Conservation (phyloP, 2,113 vertebrate genomes). For the Candoia aspera region DNA sequence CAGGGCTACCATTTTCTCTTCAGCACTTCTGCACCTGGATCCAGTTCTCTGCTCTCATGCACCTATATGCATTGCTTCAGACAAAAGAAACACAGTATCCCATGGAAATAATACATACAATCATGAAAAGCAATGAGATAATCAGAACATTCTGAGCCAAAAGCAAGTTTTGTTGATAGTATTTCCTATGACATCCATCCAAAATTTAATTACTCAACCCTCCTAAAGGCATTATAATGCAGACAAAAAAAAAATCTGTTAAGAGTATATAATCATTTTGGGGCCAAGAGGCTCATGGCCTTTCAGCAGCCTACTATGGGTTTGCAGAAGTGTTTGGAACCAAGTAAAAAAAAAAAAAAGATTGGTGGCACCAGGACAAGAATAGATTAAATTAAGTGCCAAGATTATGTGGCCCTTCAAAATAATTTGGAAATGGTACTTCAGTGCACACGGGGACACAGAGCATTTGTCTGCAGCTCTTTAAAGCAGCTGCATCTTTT, state of each 20-base stretch:
- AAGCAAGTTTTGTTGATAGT: neutral
- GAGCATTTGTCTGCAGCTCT: neutral
- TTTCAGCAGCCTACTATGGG: neutral
- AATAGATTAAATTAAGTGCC: neutral
- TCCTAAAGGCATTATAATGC: neutral
- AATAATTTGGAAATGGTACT: neutral
- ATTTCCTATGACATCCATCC: neutral
- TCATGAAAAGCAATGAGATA: neutral
- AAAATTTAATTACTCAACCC: neutral
- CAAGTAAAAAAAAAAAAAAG: neutral
- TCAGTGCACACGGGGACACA: neutral
- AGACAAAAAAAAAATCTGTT: neutral
- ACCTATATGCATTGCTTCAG: neutral
- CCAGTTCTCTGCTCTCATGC: neutral
- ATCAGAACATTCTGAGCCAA: neutral
- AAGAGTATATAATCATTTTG: neutral
- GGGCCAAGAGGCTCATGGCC: neutral
- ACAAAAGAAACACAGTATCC: slow-evolving; percentile 8
- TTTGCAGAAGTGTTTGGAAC: neutral
- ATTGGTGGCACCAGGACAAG: neutral
- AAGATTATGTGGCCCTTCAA: too few relatives aligned
- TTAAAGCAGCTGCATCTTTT: neutral
- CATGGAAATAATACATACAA: neutral
- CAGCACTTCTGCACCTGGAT: neutral
- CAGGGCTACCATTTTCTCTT: neutral